A percentile compares a stretch with the other conserved stretches of the same genome.
phyloP scores from a whole-genome alignment of 2,113 vertebrate species.

The Podarcis raffonei region DNA sequence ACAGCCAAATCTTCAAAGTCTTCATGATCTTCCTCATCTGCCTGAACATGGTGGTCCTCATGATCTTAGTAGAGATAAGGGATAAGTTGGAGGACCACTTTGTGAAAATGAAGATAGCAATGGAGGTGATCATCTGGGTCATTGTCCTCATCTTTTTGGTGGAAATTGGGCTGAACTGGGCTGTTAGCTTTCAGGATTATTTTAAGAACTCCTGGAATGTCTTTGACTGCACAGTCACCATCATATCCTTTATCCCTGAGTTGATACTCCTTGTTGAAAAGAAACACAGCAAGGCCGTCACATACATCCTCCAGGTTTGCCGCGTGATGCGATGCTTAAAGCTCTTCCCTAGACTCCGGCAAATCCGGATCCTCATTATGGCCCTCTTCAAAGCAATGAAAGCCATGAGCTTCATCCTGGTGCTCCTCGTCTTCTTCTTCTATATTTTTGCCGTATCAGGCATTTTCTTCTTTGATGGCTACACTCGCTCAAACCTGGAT shows the following conservation, averaged over 20 bases:
- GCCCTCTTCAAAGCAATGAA: constrained; percentile 69
- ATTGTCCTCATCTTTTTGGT: constrained; percentile 65
- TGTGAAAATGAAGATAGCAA: constrained; percentile 43
- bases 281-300: neutral
- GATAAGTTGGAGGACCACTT: constrained; percentile 41
- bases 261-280: constrained; percentile 30
- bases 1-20: constrained; percentile 56
- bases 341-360: constrained; percentile 65
- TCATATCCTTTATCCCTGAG: constrained; percentile 68
- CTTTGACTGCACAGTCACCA: constrained; percentile 71
- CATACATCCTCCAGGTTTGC: constrained; percentile 59
- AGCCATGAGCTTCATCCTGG: constrained; percentile 71
- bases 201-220: constrained; percentile 74
- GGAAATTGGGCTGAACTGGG: constrained; percentile 72
- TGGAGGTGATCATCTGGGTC: constrained; percentile 69
- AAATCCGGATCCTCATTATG: constrained; percentile 71
- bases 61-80: constrained; percentile 66
- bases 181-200: constrained; percentile 62
- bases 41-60: constrained; percentile 66
- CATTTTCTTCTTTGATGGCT: constrained; percentile 67
- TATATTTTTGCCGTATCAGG: constrained; percentile 69
- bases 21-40: constrained; percentile 71
- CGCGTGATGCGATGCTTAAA: constrained; percentile 70
- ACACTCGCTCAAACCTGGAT: constrained; percentile 45
- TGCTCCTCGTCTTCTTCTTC: constrained; percentile 68